Base-by-base conservation (phyloP, 2,888 invertebrate genomes). In the Ichneumoninae sp. region DNA sequence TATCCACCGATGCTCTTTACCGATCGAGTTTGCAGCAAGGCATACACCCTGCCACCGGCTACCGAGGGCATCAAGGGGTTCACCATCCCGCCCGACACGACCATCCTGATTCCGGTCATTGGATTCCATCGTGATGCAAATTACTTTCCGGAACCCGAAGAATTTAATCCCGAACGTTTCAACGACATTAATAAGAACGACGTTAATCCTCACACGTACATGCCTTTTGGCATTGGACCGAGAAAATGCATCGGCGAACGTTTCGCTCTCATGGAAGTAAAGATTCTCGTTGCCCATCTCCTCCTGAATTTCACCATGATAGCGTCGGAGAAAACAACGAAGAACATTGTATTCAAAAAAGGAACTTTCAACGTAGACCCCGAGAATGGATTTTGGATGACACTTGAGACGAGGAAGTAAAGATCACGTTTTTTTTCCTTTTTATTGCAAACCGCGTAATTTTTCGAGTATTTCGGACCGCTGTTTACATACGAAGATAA, bases 31-130 rank as follows among this genome's bases (percentile, higher is more conserved):
- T 95, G 95, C 82, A 93, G 93, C 0, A 95, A 95, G 84, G 87
- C 93, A 0, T 95, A 94, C 83, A 93, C 94, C n/a, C 87, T 95
- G 87, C 84, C 93, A 88, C 86, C 94, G 0, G 26, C 87, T 3
- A 36, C 65, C 0, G 30, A 74, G 50, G 87, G 86, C 0, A 66
- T n/a, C 8, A 30, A 66, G 1, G 70, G 50, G 13, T 40, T 85
- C 0, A 81, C 52, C 3, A 40, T 91, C 1, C 80, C 88, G n/a
- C 65, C 80, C 0, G 86, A 77, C 1, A 82, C 70, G 1, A 2
- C 71, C 0, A 13, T 90, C 2, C 77, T 86, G 71, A 47, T 91
- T 2, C 88, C 89, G 0, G 72, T 86, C 22, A 88, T 82, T 10
- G 87, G 72, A 4, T 10, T 91, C 10, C 91, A 91, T 44, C 86